Percentiles rank a stretch among this genome's conserved stretches.
phyloP scores from a whole-genome alignment of 2,113 vertebrate genomes.

The Anser cygnoides region DNA sequence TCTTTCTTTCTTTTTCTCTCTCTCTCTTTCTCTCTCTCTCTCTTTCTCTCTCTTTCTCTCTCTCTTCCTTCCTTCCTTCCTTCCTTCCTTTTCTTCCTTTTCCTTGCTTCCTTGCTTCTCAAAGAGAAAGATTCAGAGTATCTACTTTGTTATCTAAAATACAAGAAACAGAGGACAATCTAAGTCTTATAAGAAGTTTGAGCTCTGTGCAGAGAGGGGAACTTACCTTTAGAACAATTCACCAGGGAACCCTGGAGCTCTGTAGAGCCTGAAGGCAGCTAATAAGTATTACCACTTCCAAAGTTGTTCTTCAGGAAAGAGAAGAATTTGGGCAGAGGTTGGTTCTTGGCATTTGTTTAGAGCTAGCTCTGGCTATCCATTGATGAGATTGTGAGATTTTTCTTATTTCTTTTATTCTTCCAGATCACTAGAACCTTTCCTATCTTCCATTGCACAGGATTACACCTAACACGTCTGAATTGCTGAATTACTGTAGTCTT shows the following conservation, averaged over 20 bases:
- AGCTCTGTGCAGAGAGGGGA: not conserved
- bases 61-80: no score
- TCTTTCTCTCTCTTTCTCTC: no score
- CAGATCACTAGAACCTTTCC: not conserved
- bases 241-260: not conserved
- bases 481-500: not conserved
- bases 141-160: not conserved
- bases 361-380: not conserved
- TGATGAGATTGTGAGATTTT: not conserved
- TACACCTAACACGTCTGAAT: not conserved
- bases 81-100: not conserved
- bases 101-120: not conserved
- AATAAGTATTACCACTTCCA: not conserved
- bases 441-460: not conserved
- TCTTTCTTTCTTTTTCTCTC: not conserved
- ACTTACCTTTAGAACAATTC: not conserved
- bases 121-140: not conserved
- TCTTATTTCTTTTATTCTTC: not conserved
- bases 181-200: not conserved
- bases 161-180: not conserved
- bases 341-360: not conserved
- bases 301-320: not conserved
- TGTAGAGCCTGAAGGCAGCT: not conserved
- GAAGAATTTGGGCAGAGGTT: not conserved
- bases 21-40: no score